phyloP scores from a whole-genome alignment of 2,888 invertebrate genomes.

The Drosophila aldrichi region DNA sequence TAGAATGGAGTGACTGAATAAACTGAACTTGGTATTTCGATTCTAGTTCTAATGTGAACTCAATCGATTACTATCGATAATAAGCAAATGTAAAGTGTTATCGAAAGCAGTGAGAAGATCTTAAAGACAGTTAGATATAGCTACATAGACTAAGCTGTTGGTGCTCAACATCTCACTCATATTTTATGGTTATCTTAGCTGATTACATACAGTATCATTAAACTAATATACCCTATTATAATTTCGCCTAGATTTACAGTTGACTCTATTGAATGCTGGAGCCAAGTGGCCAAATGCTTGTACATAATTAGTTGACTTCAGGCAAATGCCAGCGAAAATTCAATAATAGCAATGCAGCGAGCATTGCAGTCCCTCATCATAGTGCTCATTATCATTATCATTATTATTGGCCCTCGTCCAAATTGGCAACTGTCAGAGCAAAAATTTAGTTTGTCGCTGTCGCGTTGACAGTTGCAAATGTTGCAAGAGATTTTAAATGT shows the following conservation, averaged over 20 bases:
- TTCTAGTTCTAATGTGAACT: too few species aligned
- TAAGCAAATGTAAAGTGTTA: not conserved
- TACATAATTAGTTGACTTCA: conserved; percentile 10
- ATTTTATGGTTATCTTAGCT: not conserved
- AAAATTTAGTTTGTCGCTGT: conserved; percentile 54
- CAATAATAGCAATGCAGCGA: conserved; percentile 40
- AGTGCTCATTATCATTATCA: conserved; percentile 28
- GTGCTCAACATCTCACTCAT: not conserved
- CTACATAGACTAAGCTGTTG: not conserved
- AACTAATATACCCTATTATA: not conserved
- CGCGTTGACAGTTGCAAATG: conserved; percentile 79
- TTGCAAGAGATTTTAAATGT: conserved; percentile 51
- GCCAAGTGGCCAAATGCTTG: conserved; percentile 5
- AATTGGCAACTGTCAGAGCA: conserved; percentile 66
- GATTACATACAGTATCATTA: too few species aligned
- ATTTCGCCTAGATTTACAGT: not conserved
- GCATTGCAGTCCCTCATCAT: conserved; percentile 12
- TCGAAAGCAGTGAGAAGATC: not conserved
- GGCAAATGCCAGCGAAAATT: conserved; percentile 31
- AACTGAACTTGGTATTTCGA: too few species aligned
- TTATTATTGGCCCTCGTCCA: conserved; percentile 69
- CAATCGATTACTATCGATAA: not conserved
- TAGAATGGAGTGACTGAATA: not conserved
- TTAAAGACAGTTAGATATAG: not conserved
- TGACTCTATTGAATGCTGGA: not conserved